phyloP scores from a whole-genome alignment of 2,113 vertebrate species.

The Microtus oregoni region DNA sequence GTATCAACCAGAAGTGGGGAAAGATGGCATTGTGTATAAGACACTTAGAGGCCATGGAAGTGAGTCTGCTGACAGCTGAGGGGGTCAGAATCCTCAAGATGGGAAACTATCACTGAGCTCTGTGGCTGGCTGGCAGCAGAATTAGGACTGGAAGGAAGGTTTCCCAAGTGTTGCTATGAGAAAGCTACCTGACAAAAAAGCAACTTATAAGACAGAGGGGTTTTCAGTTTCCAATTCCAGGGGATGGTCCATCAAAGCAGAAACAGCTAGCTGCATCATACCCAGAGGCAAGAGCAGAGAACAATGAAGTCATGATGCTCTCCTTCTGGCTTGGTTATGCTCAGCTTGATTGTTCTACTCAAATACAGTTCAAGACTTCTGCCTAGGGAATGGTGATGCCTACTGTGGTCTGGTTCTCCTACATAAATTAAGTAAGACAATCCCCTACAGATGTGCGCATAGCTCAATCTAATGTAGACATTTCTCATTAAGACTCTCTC shows the following conservation, averaged over 20 bases:
- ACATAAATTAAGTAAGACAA: neutral
- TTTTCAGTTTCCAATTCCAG: too few species aligned
- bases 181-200: neutral
- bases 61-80: neutral
- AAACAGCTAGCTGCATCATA: neutral
- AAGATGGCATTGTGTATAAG: neutral
- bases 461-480: neutral
- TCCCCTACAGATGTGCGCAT: neutral
- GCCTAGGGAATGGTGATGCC: neutral
- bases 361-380: neutral
- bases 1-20: too few species aligned
- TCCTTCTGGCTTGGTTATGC: neutral
- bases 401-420: neutral
- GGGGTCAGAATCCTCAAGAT: neutral
- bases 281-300: neutral
- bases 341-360: neutral
- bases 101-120: neutral
- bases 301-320: neutral
- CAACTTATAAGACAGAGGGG: neutral
- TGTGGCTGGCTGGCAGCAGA: neutral
- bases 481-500: neutral
- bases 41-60: neutral
- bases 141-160: neutral
- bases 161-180: neutral
- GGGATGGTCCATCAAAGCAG: neutral